These are phyloP conservation scores for Zaprionus camerounensis DNA, from an alignment of 1,140 invertebrate genomes.

Conservation along the genomic window DNA sequence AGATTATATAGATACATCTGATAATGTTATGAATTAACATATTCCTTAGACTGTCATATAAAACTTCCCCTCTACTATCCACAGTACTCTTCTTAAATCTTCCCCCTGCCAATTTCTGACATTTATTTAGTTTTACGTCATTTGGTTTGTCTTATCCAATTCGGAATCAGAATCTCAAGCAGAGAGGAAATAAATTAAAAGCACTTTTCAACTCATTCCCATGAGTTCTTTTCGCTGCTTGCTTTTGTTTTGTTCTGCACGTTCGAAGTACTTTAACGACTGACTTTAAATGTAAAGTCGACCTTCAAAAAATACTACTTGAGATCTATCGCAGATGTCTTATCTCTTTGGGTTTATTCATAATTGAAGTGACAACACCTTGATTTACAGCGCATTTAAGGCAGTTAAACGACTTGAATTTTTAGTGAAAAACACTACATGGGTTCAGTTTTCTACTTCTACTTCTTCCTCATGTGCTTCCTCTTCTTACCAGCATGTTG, in stretches of 20 bases:
- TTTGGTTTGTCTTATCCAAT: constrained; percentile 9
- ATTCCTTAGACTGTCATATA: too few species aligned
- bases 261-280: constrained; percentile 9
- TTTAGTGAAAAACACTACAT: constrained; percentile 37
- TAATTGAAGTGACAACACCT: constrained; percentile 51
- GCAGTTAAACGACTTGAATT: constrained; percentile 53
- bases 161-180: constrained; percentile 2
- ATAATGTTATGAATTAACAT: too few species aligned
- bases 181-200: constrained; percentile 23
- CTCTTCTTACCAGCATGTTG: constrained; percentile 75
- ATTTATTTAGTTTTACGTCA: constrained; percentile 4
- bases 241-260: constrained; percentile 10
- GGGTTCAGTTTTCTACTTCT: constrained; percentile 10
- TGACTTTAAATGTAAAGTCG: constrained; percentile 32
- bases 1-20: neutral
- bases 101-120: neutral
- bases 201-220: constrained; percentile 27
- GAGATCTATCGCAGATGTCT: constrained; percentile 20
- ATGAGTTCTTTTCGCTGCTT: constrained; percentile 11
- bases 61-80: neutral
- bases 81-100: neutral
- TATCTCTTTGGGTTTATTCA: constrained; percentile 36
- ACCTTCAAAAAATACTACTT: constrained; percentile 20
- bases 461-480: constrained; percentile 6
- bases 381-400: constrained; percentile 67